Base-by-base conservation (phyloP, 2,888 invertebrate genomes). In the Eupithecia tripunctaria region DNA sequence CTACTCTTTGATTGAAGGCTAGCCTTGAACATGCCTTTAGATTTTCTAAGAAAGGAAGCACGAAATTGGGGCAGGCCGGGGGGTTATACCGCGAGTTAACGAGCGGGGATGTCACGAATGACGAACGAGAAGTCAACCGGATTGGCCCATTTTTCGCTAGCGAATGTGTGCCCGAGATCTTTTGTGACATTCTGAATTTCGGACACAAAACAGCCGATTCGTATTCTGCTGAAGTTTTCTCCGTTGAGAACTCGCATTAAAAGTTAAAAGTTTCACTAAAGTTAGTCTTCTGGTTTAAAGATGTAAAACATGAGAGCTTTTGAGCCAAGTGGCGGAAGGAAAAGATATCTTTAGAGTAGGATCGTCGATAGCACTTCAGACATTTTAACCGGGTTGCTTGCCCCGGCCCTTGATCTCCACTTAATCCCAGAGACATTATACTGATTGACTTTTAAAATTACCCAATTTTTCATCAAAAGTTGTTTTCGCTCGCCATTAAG, bases 321-420 rank as follows among this genome's bases (percentile, higher is more conserved):
- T 76, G 65, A 70, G 56, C 80, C 73, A 74, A 85, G 85, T 78
- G 81, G 74, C 74, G 80, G 77, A 79, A 76, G 72, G 78, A 80
- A 79, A 77, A 79, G 76, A 77, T 82, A 81, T 82, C 83, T 81
- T 72, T n/a, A 7, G n/a, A 43, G 43, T 43, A 72, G 81, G 78
- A 82, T 77, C 76, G 76, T 85, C 82, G 83, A 87, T 83, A 81
- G 82, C 80, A 75, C 80, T 82, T 76, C 79, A 81, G 76, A 77
- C 80, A 78, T 80, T 80, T 79, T 74, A 68, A 75, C 75, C 73
- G 69, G 71, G 41, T 66, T 29, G 72, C 74, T 76, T 78, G 72
- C 70, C 79, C 76, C 71, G 66, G 67, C 75, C 69, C 64, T 71
- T 76, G 76, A 79, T 78, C 73, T 80, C 70, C 77, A 74, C 79